Evolutionary conservation across 1,140 invertebrate genomes (phyloP).

Genomic region (Hylyphantes graminicola): DNA sequence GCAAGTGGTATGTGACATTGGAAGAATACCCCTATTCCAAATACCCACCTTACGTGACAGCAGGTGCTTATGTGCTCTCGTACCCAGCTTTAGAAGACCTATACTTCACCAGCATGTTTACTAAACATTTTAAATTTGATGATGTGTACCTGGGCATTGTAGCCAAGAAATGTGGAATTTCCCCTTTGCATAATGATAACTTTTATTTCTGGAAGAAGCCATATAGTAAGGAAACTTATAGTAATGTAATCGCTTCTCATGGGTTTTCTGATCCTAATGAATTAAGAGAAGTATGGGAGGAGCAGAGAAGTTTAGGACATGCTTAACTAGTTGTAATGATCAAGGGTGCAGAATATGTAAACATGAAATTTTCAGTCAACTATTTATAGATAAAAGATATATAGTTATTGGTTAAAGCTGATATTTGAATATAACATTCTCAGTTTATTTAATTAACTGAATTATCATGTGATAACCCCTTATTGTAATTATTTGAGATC

Average conservation of each 20-base stretch:
- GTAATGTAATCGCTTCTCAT: constrained; percentile 85
- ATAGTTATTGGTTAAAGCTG: no score
- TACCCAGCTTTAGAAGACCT: constrained; percentile 69
- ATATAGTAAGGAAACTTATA: constrained; percentile 75
- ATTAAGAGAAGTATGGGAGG: constrained; percentile 80
- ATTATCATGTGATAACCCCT: no score
- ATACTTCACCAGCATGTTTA: constrained; percentile 63
- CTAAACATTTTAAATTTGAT: constrained; percentile 63
- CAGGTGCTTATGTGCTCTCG: constrained; percentile 85
- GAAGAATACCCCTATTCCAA: constrained; percentile 86
- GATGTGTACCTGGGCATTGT: constrained; percentile 65
- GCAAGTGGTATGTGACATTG: constrained; percentile 87
- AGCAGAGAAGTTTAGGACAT: constrained; percentile 77
- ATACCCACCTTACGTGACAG: constrained; percentile 91
- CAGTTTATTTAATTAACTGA: no score
- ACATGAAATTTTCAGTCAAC: no score
- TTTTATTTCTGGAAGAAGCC: constrained; percentile 85
- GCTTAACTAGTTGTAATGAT: constrained; percentile 45
- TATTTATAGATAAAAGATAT: no score
- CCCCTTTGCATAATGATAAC: constrained; percentile 76
- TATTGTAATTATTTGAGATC: no score
- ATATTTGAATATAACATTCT: no score
- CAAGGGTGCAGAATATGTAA: no score
- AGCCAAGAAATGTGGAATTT: constrained; percentile 63
- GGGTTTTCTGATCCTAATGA: constrained; percentile 81